Evolutionary conservation across 2,888 invertebrate genomes (phyloP), one percentile per base, ranked within the genome.

Genomic region (Tribolium freemani): DNA sequence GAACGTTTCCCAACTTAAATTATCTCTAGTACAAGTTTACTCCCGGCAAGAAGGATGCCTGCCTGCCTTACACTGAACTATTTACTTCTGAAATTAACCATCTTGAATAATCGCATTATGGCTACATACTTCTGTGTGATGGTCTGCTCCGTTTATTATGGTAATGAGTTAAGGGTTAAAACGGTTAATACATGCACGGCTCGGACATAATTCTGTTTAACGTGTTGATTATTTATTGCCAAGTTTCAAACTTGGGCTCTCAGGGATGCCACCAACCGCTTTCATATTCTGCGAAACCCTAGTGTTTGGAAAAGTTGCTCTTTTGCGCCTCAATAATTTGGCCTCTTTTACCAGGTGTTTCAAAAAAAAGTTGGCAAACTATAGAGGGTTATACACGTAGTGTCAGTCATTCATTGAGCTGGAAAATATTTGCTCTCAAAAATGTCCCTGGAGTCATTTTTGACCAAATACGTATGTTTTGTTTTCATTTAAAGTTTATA

Each of bases 1-100:
- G 66, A 58, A 50, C 53, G 66, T 53, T 71, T 71, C 60, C 71
- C 60, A 71, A 71, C 67, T 71, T 71, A 57, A 71, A 71, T 71
- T 71, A 71, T 71, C 60, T 71, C 60, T 60, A 48, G 21, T 60
- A 56, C 56, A 11, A 64, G 56, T 58, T 71, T 66, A 38, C 50
- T 9, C 48, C 10, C 48, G 9, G 30, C 60, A 26, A 53, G 64
- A 53, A 67, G 44, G 56, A 46, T 51, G 16, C 16, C 16, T 16
- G 16, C 46, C 53, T 38, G 20, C 31, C 31, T 67, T 46, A 16
- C 26, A 30, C 54, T 38, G 45, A 68, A 68, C 38, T 68, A 50
- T 68, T 58, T 58, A 68, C 68, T 48, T 16, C 58, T 50, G 20
- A 68, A 68, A 68, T 68, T 68, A 68, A 67, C 66, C 66, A 67